phyloP scores from a whole-genome alignment of 2,113 vertebrate species.

The Delphinapterus leucas region DNA sequence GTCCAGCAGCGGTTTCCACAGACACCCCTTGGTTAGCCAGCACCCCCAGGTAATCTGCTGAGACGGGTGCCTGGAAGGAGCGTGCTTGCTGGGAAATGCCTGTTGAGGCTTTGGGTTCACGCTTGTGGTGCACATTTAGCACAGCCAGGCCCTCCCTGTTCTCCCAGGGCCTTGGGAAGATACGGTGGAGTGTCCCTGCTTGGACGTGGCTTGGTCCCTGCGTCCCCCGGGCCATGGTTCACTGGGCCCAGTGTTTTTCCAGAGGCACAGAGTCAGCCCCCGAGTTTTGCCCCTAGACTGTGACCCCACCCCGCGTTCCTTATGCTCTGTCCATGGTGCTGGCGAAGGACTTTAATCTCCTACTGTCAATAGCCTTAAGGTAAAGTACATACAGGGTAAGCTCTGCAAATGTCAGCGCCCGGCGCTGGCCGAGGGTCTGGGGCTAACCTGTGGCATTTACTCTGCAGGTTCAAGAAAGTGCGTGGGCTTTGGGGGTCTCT shows the following conservation, averaged over 20 bases:
- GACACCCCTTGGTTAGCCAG: not conserved
- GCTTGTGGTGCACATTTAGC: accelerated
- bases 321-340: not conserved
- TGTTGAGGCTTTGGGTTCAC: accelerated
- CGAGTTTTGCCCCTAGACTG: not conserved
- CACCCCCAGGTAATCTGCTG: not conserved
- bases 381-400: conserved; percentile 86
- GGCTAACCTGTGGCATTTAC: conserved; percentile 86
- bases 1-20: not conserved
- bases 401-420: conserved; percentile 88
- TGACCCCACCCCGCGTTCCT: not conserved
- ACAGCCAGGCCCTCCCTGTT: accelerated
- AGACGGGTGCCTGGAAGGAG: not conserved
- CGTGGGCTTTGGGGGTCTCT: conserved; percentile 74
- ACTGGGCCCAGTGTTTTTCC: not conserved
- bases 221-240: not conserved
- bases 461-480: conserved; percentile 81
- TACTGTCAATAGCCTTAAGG: conserved; percentile 86
- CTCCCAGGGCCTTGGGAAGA: not conserved
- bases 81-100: not conserved
- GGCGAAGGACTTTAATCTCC: conserved; percentile 84
- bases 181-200: too few relatives aligned
- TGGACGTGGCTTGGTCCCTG: accelerated
- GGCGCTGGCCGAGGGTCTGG: conserved; percentile 78
- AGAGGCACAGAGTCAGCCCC: not conserved